These are phyloP conservation scores for Sebastiscus tertius DNA, from an alignment of 2,797 vertebrate species.

Conservation along the genomic window DNA sequence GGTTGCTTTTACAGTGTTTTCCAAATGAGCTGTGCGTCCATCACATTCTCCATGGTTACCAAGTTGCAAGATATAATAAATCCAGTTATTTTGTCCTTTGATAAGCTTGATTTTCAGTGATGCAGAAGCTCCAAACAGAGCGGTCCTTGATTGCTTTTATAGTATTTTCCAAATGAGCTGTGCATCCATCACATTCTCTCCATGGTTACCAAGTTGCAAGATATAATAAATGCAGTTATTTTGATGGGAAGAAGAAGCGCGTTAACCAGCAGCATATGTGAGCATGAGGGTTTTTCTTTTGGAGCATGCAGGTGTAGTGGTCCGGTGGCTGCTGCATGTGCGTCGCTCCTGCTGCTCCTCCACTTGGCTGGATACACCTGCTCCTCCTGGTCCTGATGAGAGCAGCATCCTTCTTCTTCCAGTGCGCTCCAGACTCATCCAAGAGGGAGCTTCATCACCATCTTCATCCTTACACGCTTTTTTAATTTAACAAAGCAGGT, in stretches of 20 bases:
- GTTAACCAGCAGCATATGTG: background rate
- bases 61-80: background rate
- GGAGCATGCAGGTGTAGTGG: constrained; percentile 50
- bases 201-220: constrained; percentile 5
- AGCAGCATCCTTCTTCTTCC: constrained; percentile 48
- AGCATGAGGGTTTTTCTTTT: constrained; percentile 10
- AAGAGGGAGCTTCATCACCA: background rate
- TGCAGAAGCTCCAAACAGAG: constrained; percentile 3
- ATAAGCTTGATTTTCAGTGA: background rate
- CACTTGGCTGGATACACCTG: constrained; percentile 64
- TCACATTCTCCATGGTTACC: constrained; percentile 1
- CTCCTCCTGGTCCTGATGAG: constrained; percentile 59
- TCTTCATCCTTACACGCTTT: background rate
- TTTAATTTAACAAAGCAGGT: background rate
- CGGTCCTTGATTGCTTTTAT: background rate
- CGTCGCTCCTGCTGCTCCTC: constrained; percentile 53
- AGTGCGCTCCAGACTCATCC: constrained; percentile 8
- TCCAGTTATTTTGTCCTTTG: constrained; percentile 4
- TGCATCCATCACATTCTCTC: constrained; percentile 30
- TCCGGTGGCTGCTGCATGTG: constrained; percentile 34
- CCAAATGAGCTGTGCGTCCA: constrained; percentile 40
- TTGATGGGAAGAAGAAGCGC: background rate
- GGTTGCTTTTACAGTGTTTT: background rate
- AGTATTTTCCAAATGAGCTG: constrained; percentile 34
- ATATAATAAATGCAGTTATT: constrained; percentile 1